These are phyloP conservation scores for Ailurus styani DNA, from an alignment of 2,113 vertebrate genomes.

Conservation along the genomic window DNA sequence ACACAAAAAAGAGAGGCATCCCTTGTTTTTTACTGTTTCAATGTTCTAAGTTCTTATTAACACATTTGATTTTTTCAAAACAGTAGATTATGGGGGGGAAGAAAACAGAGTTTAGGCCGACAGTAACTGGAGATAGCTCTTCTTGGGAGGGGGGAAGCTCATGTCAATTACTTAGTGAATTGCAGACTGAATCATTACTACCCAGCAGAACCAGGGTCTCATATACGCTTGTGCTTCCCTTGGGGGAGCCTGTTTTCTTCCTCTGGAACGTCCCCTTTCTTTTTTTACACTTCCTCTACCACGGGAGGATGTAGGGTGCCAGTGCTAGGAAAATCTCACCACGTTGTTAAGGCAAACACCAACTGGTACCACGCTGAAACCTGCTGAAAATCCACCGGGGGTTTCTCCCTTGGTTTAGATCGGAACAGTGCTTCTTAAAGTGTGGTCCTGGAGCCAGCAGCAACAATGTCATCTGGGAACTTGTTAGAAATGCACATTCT, in stretches of 20 bases:
- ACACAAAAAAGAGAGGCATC: background rate
- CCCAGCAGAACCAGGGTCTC: rapidly evolving
- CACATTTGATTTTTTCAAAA: background rate
- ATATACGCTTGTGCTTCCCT: background rate
- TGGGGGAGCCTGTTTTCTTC: background rate
- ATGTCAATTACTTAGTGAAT: background rate
- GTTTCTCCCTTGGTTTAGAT: background rate
- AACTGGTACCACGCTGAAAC: background rate
- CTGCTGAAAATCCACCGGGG: background rate
- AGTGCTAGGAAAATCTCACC: background rate
- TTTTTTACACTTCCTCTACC: background rate
- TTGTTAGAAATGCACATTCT: background rate
- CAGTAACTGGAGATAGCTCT: background rate
- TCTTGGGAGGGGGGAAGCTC: background rate
- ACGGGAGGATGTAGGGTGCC: background rate
- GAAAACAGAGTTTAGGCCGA: background rate
- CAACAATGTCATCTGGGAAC: background rate
- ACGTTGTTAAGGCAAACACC: too few relatives aligned
- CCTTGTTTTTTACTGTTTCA: background rate
- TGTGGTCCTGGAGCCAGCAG: background rate
- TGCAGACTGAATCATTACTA: background rate
- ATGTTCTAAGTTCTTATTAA: background rate
- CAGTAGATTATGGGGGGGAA: background rate
- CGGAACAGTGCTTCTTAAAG: background rate
- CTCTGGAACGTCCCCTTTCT: background rate